Percentiles rank a stretch among this genome's conserved stretches.
These are phyloP conservation scores for Heteromyza rotundicornis DNA, from an alignment of 2,888 invertebrate species.

Conservation along the genomic window DNA sequence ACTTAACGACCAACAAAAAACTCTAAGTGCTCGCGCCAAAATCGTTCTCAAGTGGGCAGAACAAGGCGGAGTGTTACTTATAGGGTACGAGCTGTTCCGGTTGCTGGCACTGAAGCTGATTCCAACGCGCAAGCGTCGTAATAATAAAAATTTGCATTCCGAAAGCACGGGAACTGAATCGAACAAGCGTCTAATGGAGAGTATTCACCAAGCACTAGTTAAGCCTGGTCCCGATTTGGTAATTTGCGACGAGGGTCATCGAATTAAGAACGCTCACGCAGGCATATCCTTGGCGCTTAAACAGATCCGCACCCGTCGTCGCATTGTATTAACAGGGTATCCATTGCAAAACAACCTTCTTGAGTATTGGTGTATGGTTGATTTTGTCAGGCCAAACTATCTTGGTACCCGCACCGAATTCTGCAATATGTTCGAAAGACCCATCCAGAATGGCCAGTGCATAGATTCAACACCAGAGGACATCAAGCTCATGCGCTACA, in stretches of 20 bases:
- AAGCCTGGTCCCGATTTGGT: slow-evolving; percentile 93
- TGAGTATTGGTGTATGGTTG: slow-evolving; percentile 99
- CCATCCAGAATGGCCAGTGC: slow-evolving; percentile 98
- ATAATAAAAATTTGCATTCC: slow-evolving; percentile 42
- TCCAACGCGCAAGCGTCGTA: slow-evolving; percentile 65
- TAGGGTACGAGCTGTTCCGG: slow-evolving; percentile 96
- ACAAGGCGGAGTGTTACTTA: slow-evolving; percentile 90
- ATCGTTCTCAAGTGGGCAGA: slow-evolving; percentile 87
- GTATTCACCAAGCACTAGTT: slow-evolving; percentile 83
- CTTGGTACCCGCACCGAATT: slow-evolving; percentile 96
- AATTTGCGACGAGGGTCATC: slow-evolving; percentile 96
- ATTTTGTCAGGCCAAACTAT: slow-evolving; percentile 97
- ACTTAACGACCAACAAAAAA: slow-evolving; percentile 93
- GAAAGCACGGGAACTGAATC: slow-evolving; percentile 64
- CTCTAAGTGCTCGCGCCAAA: slow-evolving; percentile 83
- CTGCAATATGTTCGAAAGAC: slow-evolving; percentile 97
- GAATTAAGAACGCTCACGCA: slow-evolving; percentile 97
- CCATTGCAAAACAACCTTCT: slow-evolving; percentile 96
- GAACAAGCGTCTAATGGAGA: slow-evolving; percentile 79
- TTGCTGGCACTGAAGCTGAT: slow-evolving; percentile 82
- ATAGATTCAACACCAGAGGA: slow-evolving; percentile 96
- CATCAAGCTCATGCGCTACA: slow-evolving; percentile 89
- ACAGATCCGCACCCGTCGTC: slow-evolving; percentile 90
- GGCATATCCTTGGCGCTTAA: slow-evolving; percentile 95
- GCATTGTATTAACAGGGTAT: slow-evolving; percentile 96